These are phyloP conservation scores for Kobus ellipsiprymnus DNA, from an alignment of 2,113 vertebrate species.

Conservation along the genomic window DNA sequence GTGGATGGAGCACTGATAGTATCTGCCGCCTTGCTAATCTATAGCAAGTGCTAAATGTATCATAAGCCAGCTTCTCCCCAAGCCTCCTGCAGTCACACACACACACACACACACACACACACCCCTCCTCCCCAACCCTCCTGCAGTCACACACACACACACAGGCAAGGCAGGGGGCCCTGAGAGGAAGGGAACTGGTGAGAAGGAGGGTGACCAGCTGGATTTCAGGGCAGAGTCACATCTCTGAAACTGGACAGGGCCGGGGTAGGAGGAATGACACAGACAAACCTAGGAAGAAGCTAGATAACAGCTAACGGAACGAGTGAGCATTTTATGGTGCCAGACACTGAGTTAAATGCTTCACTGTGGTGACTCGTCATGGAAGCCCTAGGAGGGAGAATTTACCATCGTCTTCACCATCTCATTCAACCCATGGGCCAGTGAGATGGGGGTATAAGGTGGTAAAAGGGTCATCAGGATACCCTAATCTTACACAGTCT, in stretches of 20 bases:
- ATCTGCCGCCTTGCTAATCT: rapidly evolving
- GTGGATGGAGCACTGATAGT: background rate
- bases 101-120: rapidly evolving
- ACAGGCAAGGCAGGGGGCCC: rapidly evolving
- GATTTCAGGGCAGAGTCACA: background rate
- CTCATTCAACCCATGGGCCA: background rate
- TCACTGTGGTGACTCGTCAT: background rate
- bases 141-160: rapidly evolving
- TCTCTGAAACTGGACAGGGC: background rate
- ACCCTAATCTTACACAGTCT: background rate
- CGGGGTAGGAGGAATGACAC: background rate
- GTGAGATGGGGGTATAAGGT: background rate
- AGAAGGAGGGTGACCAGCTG: background rate
- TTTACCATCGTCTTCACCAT: background rate
- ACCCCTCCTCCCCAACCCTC: too few relatives aligned
- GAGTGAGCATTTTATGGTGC: background rate
- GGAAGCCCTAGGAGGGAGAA: background rate
- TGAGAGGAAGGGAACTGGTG: background rate
- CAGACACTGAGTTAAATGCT: too few relatives aligned
- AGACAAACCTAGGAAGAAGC: background rate
- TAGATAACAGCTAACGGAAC: too few relatives aligned
- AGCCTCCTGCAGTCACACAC: background rate
- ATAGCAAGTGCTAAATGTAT: rapidly evolving
- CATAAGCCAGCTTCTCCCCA: background rate
- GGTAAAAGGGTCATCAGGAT: too few relatives aligned